Evolutionary conservation across 2,113 vertebrate genomes (phyloP).

Genomic region (Casuarius casuarius): DNA sequence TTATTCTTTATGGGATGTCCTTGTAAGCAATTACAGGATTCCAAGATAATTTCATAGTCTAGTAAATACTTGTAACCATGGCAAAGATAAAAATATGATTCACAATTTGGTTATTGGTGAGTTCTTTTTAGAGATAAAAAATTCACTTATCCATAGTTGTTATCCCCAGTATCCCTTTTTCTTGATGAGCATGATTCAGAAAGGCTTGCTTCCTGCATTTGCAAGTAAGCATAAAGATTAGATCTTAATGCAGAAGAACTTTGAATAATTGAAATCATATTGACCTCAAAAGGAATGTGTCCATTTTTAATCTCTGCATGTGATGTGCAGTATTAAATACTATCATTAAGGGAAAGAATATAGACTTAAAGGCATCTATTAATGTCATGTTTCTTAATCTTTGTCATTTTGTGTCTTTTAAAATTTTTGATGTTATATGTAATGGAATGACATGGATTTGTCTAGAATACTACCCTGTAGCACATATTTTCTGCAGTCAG

Average conservation of each 20-base stretch:
- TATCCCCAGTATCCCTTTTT: not conserved
- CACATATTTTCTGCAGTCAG: rapidly evolving
- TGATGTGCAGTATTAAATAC: not conserved
- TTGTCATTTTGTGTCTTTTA: not conserved
- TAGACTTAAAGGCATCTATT: not conserved
- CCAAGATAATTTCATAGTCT: not conserved
- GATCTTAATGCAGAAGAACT: not conserved
- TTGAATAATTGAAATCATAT: not conserved
- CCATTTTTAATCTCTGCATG: not conserved
- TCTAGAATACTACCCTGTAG: not conserved
- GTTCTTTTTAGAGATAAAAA: not conserved
- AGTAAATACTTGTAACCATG: not conserved
- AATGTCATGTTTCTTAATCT: not conserved
- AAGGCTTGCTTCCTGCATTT: not conserved
- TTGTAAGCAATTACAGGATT: not conserved
- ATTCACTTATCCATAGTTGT: not conserved
- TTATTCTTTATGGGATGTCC: not conserved
- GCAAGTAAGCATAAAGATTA: not conserved
- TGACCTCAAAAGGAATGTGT: not conserved
- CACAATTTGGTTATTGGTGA: not conserved
- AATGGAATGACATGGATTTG: not conserved
- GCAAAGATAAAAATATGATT: not conserved
- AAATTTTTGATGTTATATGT: not conserved
- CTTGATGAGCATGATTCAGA: not conserved
- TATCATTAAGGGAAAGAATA: not conserved